Evolutionary conservation across 1,140 invertebrate species (phyloP).

Genomic region (Polypedilum pembai): DNA sequence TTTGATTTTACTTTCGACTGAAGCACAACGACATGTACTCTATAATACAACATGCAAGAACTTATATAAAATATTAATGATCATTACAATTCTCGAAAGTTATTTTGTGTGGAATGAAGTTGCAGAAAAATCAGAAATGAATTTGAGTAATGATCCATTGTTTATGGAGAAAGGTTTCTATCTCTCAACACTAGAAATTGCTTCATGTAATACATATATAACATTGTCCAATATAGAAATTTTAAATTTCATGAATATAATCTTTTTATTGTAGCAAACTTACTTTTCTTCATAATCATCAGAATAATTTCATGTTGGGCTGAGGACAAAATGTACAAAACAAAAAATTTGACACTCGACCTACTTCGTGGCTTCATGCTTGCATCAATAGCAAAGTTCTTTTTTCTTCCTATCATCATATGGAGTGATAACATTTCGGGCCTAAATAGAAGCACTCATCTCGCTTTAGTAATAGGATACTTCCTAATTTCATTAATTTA

Average conservation of each 20-base stretch:
- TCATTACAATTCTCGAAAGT: constrained; percentile 18
- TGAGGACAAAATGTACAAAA: neutral
- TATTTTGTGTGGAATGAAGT: neutral
- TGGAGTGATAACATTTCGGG: constrained; percentile 45
- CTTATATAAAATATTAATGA: constrained; percentile 26
- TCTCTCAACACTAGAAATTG: neutral
- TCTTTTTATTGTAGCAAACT: constrained; percentile 26
- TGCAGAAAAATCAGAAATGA: neutral
- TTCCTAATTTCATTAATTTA: constrained; percentile 38
- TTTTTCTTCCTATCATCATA: constrained; percentile 46
- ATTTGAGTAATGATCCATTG: constrained; percentile 15
- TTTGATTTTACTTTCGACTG: constrained; percentile 64
- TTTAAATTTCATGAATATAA: constrained; percentile 33
- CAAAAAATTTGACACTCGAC: constrained; percentile 31
- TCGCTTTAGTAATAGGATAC: constrained; percentile 37
- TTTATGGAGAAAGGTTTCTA: constrained; percentile 26
- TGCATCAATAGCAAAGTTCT: constrained; percentile 46
- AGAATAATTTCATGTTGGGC: constrained; percentile 31
- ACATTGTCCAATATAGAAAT: constrained; percentile 35
- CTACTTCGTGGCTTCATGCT: constrained; percentile 44
- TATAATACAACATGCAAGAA: constrained; percentile 52
- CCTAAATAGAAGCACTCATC: constrained; percentile 37
- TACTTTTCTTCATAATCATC: constrained; percentile 33
- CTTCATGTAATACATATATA: constrained; percentile 15
- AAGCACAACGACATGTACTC: constrained; percentile 74